Base-by-base conservation (phyloP, 2,888 invertebrate genomes). In the Orthonychiurus folsomi region DNA sequence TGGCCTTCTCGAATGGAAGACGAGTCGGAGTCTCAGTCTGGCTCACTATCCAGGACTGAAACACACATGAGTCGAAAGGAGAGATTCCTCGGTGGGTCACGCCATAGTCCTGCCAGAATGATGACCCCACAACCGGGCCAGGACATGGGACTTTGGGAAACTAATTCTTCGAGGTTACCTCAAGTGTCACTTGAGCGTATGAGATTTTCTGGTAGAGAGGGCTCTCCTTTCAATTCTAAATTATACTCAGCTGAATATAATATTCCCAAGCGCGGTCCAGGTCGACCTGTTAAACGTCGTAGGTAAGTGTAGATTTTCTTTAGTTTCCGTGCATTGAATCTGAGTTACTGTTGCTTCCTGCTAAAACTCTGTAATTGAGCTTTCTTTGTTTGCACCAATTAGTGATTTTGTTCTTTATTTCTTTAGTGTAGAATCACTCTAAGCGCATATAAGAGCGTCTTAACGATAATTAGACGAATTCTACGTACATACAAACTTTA, bases 281-380 rank as follows among this genome's bases (percentile, higher is more conserved):
- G 68, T 2, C 60, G 68, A 12, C 68, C 67, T 50, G 63, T 65
- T 20, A 64, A 64, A 47, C 26, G 66, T n/a, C 47, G 60, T 61
- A 59, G 54, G 66, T 66, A 61, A 56, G 63, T 28, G 9, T 55
- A 56, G 3, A 37, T 5, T 37, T 15, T 15, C 9, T 37, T 37
- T 37, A 37, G 5, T 37, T 37, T 37, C 37, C 15, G 37, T 37
- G 15, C 37, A n/a, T n/a, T n/a, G n/a, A n/a, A n/a, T n/a, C n/a
- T n/a, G n/a, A n/a, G n/a, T n/a, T n/a, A n/a, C n/a, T n/a, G 37
- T 37, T 37, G 24, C 12, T 37, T 26, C 28, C 2, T 18, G 57
- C n/a, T 28, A 9, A 25, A 24, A 18, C 23, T 18, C 20, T 52
- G n/a, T n/a, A 3, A 52, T 52, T 3, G 23, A 23, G 52, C 23